Base-by-base conservation (phyloP, 1,140 invertebrate genomes). In the Oscheius sp. region DNA sequence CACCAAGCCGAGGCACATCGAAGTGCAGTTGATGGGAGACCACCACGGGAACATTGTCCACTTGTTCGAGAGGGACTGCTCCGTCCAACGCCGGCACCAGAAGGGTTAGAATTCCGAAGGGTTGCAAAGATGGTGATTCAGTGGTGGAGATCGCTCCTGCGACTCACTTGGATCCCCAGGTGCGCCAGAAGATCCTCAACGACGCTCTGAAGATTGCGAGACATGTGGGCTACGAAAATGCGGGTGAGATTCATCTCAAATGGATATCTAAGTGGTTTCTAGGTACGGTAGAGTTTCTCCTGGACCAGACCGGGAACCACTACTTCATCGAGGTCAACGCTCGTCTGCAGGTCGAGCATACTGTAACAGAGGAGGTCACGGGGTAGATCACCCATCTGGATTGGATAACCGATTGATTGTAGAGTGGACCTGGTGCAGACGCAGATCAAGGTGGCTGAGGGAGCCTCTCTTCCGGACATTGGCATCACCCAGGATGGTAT, bases 281-380 rank as follows among this genome's bases (percentile, higher is more conserved):
- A 42, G 61, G 97, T 46, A 99, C 97, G 0, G 96, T 98, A 0
- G 97, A 99, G 86, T 99, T 99, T 87, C 87, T 99, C 10, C 87
- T 92, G n/a, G 96, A 99, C 79, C 90, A 92, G 66, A 87, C 89
- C 52, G 94, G 93, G 3, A 92, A 95, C 79, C 95, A 97, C 86
- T 99, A 93, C 86, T 99, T 99, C 84, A 99, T 99, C 81, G 97
- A 99, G 89, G 97, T 99, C 0, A 99, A 99, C 85, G 95, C 96
- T 45, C 89, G 94, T 73, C 88, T 99, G 23, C 96, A 99, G 89
- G 96, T 99, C 13, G 97, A 99, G 85, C 97, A 99, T 85, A 99
- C 97, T 0, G 93, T 99, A 1, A 98, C 95, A 3, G 97, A 99
- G 87, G 95, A 99, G 88, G 93, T 99, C 32, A 99, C 97, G 0